Percentiles rank a stretch among this genome's conserved stretches.
Evolutionary conservation across 2,797 vertebrate species (phyloP).

Genomic region (Microchirus variegatus): DNA sequence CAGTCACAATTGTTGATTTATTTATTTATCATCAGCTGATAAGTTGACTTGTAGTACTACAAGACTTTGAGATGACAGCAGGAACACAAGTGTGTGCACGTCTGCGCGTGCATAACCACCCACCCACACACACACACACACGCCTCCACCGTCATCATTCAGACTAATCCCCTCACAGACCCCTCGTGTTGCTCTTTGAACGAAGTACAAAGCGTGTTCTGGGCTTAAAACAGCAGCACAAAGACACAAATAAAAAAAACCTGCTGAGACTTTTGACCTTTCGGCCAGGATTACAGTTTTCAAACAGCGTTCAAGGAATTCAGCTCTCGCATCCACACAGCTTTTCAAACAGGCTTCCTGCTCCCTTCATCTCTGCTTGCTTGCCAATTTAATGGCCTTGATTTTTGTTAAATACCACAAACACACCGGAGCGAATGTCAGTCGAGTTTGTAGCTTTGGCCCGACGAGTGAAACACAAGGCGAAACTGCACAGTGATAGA

Average conservation of each 20-base stretch:
- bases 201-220: slow-evolving; percentile 81
- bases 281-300: slow-evolving; percentile 79
- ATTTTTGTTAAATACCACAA: slow-evolving; percentile 71
- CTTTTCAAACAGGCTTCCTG: slow-evolving; percentile 65
- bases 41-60: slow-evolving; percentile 48
- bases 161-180: slow-evolving; percentile 85
- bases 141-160: slow-evolving; percentile 72
- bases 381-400: slow-evolving; percentile 59
- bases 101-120: slow-evolving; percentile 27
- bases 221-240: slow-evolving; percentile 81
- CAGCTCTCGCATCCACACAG: slow-evolving; percentile 62
- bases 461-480: background rate
- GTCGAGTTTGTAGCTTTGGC: background rate
- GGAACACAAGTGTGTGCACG: slow-evolving; percentile 9
- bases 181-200: slow-evolving; percentile 83
- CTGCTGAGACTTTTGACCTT: slow-evolving; percentile 83
- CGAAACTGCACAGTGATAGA: slow-evolving; percentile 5
- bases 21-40: slow-evolving; percentile 17
- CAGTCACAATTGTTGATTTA: slow-evolving; percentile 3
- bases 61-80: slow-evolving; percentile 38
- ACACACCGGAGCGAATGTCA: slow-evolving; percentile 36
- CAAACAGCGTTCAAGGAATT: slow-evolving; percentile 80
- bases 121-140: slow-evolving; percentile 32
- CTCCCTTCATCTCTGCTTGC: slow-evolving; percentile 67
- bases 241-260: slow-evolving; percentile 80